Evolutionary conservation across 2,888 invertebrate genomes (phyloP).

Genomic region (Fragum sueziense): DNA sequence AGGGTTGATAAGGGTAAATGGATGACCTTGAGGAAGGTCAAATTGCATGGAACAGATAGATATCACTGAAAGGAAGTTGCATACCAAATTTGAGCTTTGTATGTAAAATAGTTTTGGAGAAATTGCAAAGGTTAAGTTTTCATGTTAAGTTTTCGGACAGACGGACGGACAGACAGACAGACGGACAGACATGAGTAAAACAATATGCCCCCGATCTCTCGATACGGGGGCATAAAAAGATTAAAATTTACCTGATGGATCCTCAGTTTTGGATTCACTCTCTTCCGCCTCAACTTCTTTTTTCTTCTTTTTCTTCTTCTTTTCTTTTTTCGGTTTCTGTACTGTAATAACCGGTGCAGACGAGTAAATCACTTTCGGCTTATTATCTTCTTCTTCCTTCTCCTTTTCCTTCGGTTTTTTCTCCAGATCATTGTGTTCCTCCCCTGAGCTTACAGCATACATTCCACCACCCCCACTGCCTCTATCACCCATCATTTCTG

Average conservation of each 20-base stretch:
- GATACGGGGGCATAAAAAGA: too few relatives aligned
- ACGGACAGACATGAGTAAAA: too few relatives aligned
- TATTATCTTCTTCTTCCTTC: constrained; percentile 46
- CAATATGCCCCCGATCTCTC: too few relatives aligned
- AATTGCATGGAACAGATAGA: too few relatives aligned
- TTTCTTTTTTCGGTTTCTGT: constrained; percentile 65
- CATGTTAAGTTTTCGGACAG: too few relatives aligned
- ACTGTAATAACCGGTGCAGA: constrained; percentile 76
- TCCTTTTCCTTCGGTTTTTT: constrained; percentile 27
- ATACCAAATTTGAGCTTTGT: too few relatives aligned
- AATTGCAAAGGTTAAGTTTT: too few relatives aligned
- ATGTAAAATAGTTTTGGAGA: too few relatives aligned
- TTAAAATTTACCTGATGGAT: constrained; percentile 1
- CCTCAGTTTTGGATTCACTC: background rate
- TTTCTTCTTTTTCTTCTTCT: constrained; percentile 56
- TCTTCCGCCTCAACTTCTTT: constrained; percentile 7
- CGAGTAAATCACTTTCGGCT: constrained; percentile 77
- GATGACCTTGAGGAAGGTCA: too few relatives aligned
- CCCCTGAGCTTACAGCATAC: constrained; percentile 59
- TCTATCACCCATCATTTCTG: constrained; percentile 20
- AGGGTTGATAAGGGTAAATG: too few relatives aligned
- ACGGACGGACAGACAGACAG: too few relatives aligned
- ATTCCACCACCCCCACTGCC: constrained; percentile 46
- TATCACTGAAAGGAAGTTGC: too few relatives aligned
- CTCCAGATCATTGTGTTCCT: constrained; percentile 36